A percentile compares a stretch with the other conserved stretches of the same genome.
Evolutionary conservation across 2,888 invertebrate species (phyloP).

Genomic region (Anagyrus pseudococci): DNA sequence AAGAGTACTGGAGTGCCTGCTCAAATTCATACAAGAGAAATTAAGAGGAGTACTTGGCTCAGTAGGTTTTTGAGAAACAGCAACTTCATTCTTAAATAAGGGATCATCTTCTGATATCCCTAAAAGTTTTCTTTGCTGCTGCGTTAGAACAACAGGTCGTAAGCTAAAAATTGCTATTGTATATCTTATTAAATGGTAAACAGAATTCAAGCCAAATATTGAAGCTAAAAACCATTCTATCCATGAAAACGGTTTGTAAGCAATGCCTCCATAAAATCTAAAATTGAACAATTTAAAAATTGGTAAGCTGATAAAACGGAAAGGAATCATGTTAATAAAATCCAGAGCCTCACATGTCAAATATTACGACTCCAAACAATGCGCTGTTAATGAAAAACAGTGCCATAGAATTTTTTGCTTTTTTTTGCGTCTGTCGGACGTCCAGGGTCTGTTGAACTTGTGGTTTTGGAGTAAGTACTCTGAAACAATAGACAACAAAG

Average conservation of each 20-base stretch:
- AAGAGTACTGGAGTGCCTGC: conserved; percentile 48
- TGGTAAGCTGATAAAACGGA: not conserved
- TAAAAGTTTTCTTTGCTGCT: conserved; percentile 65
- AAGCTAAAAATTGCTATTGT: conserved; percentile 59
- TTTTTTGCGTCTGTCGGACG: conserved; percentile 64
- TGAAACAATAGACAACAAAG: too few species aligned
- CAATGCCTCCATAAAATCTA: conserved; percentile 51
- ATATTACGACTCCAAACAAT: conserved; percentile 65
- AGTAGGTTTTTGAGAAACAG: conserved; percentile 38
- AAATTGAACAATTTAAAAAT: conserved; percentile 18
- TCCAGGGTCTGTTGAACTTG: conserved; percentile 66
- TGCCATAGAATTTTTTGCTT: conserved; percentile 65
- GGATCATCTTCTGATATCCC: conserved; percentile 63
- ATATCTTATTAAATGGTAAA: conserved; percentile 65
- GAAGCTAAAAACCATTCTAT: conserved; percentile 57
- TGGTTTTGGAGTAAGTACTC: conserved; percentile 58
- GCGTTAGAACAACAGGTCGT: conserved; percentile 63
- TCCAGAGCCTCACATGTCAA: conserved; percentile 67
- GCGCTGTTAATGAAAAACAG: conserved; percentile 69
- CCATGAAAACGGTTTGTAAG: conserved; percentile 54
- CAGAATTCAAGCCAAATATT: conserved; percentile 63
- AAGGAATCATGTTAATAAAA: conserved; percentile 1
- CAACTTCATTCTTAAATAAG: conserved; percentile 47
- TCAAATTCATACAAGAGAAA: conserved; percentile 52
- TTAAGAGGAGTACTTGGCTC: conserved; percentile 48